Conservation (phyloP, 2,113 vertebrate species). For the Myiopsitta monachus region DNA sequence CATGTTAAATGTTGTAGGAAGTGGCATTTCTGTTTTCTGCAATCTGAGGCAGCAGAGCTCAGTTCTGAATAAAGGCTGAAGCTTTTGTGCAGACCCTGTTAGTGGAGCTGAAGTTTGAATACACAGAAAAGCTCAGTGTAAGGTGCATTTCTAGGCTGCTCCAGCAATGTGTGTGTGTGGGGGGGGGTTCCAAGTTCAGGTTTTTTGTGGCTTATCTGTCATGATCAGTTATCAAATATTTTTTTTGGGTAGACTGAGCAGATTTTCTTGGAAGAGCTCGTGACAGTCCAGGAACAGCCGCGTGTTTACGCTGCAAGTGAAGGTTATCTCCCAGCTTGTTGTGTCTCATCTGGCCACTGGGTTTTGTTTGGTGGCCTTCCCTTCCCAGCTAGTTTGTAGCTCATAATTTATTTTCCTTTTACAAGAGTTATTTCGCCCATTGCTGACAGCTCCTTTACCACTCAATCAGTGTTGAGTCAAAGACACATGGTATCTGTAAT, state of each 20-base stretch:
- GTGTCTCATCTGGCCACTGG: not conserved
- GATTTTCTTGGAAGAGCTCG: constrained; percentile 15
- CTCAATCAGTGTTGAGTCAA: not conserved
- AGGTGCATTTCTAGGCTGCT: not conserved
- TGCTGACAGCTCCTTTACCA: not conserved
- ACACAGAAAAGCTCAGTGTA: not conserved
- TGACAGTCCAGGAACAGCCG: not conserved
- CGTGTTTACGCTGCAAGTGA: not conserved
- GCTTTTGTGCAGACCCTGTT: not conserved
- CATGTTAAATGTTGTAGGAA: not conserved
- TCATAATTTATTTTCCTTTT: not conserved
- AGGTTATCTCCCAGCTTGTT: not conserved
- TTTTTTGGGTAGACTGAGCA: not conserved
- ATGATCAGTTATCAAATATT: not conserved
- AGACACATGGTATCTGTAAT: not conserved
- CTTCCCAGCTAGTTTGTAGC: not conserved
- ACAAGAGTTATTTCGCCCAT: not conserved
- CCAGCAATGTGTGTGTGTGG: not conserved
- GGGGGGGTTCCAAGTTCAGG: not conserved
- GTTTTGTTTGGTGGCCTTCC: not conserved
- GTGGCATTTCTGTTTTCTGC: not conserved
- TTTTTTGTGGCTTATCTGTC: not conserved
- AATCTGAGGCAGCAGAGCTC: not conserved
- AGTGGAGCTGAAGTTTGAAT: not conserved
- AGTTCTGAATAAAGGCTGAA: not conserved